A percentile compares a stretch with the other conserved stretches of the same genome.
phyloP scores from a whole-genome alignment of 2,797 vertebrate genomes.

The Anguilla megastoma region DNA sequence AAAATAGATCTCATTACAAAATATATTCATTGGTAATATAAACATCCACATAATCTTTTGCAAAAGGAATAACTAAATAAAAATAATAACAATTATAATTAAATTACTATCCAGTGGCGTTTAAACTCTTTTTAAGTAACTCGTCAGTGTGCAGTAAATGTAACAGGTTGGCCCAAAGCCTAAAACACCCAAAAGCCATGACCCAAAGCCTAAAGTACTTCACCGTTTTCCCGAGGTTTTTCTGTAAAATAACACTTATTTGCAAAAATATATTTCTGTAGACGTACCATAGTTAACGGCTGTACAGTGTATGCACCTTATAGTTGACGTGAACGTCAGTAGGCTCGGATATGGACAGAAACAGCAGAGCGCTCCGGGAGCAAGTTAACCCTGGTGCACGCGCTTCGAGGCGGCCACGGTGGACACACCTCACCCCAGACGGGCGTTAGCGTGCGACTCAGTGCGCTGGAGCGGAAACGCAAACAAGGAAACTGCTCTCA shows the following conservation, averaged over 20 bases:
- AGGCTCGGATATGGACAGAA: not conserved
- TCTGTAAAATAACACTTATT: conserved; percentile 14
- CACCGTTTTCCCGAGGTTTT: no score
- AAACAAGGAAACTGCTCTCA: not conserved
- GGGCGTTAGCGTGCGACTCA: not conserved
- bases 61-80: conserved; percentile 9
- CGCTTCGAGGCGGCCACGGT: not conserved
- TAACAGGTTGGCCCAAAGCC: not conserved
- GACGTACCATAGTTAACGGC: not conserved
- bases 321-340: conserved; percentile 6
- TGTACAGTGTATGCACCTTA: not conserved
- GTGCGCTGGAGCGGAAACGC: not conserved
- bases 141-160: not conserved
- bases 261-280: conserved; percentile 23
- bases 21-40: conserved; percentile 29
- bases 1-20: conserved; percentile 29
- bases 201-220: not conserved
- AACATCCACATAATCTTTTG: conserved; percentile 23
- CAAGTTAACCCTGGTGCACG: not conserved
- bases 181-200: not conserved
- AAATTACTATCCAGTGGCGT: not conserved
- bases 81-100: not conserved
- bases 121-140: not conserved
- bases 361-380: not conserved
- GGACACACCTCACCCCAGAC: not conserved